These are phyloP conservation scores for Distichodus sexfasciatus DNA, from an alignment of 2,797 vertebrate genomes.

Conservation along the genomic window DNA sequence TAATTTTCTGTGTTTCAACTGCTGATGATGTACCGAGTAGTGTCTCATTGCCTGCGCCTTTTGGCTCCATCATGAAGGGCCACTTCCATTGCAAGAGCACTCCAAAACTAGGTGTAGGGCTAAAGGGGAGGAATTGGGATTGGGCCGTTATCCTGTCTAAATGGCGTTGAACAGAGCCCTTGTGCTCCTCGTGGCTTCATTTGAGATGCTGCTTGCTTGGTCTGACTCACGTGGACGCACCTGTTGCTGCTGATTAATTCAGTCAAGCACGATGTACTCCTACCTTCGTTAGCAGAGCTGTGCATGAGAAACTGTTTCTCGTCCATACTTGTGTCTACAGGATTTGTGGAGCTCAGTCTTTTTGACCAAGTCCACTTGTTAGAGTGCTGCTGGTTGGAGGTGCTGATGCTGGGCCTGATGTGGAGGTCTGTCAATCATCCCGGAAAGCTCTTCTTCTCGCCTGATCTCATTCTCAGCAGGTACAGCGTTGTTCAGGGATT, in stretches of 20 bases:
- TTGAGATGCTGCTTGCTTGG: not conserved
- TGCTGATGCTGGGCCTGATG: slow-evolving; percentile 96
- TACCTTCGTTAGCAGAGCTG: not conserved
- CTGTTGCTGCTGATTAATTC: not conserved
- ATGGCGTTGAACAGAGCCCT: no score
- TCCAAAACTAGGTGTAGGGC: no score
- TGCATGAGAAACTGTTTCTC: no score
- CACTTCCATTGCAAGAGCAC: no score
- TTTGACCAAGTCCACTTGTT: slow-evolving; percentile 93
- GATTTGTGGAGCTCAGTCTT: slow-evolving; percentile 90
- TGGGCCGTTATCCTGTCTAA: no score
- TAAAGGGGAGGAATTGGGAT: no score
- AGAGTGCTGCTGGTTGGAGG: slow-evolving; percentile 98
- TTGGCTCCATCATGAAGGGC: no score
- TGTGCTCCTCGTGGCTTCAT: not conserved
- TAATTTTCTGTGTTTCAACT: no score
- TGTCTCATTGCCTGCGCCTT: no score
- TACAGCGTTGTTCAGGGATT: slow-evolving; percentile 49
- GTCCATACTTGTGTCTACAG: slow-evolving; percentile 67
- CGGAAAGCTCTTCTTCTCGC: slow-evolving; percentile 94
- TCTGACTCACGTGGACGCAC: no score
- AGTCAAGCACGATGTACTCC: not conserved
- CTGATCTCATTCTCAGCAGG: slow-evolving; percentile 93
- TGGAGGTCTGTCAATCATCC: slow-evolving; percentile 96
- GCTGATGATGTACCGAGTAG: no score